These are phyloP conservation scores for Herpetotheres cachinnans DNA, from an alignment of 2,113 vertebrate species.

Conservation along the genomic window DNA sequence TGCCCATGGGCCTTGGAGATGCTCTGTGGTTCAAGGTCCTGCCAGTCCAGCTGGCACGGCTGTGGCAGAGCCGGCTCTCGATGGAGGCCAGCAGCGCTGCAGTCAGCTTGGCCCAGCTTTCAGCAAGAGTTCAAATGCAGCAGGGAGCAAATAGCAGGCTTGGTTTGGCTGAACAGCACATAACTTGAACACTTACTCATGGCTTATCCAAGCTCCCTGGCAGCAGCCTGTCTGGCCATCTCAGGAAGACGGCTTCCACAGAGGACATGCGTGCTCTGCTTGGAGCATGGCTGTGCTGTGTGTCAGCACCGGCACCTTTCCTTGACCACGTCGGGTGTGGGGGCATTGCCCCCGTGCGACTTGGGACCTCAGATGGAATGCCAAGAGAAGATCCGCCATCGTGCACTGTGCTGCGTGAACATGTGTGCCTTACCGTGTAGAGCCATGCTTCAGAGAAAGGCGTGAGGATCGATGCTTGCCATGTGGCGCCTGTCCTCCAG, in stretches of 20 bases:
- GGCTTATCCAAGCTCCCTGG: not conserved
- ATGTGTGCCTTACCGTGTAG: not conserved
- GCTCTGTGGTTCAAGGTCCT: not conserved
- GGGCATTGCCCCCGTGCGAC: not conserved
- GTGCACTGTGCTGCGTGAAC: not conserved
- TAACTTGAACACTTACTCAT: too few relatives aligned
- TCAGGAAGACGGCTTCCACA: not conserved
- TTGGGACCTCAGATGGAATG: not conserved
- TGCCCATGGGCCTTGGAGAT: not conserved
- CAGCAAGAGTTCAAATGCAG: not conserved
- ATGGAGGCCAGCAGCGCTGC: not conserved
- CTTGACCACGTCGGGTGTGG: rapidly evolving
- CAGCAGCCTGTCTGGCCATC: not conserved
- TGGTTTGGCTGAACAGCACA: not conserved
- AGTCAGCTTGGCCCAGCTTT: not conserved
- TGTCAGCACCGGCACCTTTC: not conserved
- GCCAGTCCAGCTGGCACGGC: not conserved
- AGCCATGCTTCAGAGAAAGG: not conserved
- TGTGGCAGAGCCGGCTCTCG: not conserved
- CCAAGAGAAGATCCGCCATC: not conserved
- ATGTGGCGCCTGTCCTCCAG: rapidly evolving
- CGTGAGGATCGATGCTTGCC: not conserved
- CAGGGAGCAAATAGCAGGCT: not conserved
- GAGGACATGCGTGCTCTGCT: rapidly evolving
- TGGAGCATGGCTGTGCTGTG: rapidly evolving